Evolutionary conservation across 1,140 invertebrate species (phyloP).

Genomic region (Caenorhabditis remanei): DNA sequence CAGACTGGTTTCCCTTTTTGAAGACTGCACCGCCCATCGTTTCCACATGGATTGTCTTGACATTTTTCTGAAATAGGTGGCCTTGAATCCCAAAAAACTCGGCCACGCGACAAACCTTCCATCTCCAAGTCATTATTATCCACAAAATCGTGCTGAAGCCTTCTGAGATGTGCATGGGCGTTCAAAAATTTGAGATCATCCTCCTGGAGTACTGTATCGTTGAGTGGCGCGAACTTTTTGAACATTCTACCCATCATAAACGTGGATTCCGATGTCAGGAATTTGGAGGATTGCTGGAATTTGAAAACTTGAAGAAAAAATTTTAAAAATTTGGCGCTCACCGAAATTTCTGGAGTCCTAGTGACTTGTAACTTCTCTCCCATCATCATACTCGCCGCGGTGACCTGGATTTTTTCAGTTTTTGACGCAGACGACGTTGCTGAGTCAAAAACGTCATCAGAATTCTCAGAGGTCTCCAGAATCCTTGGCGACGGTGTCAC

Average conservation of each 20-base stretch:
- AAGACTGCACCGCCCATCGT: conserved; percentile 25
- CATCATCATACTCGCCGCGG: conserved; percentile 19
- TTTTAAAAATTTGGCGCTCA: background rate
- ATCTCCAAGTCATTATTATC: conserved; percentile 47
- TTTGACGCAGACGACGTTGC: background rate
- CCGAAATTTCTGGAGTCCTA: background rate
- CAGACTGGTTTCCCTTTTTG: conserved; percentile 7
- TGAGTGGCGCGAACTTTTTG: conserved; percentile 53
- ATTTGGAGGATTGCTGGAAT: conserved; percentile 47
- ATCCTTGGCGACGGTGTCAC: background rate
- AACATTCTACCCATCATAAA: conserved; percentile 51
- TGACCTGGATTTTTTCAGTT: conserved; percentile 20
- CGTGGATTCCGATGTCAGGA: background rate
- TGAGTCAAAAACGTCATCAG: conserved; percentile 36
- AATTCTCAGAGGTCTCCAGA: conserved; percentile 32
- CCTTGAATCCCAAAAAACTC: background rate
- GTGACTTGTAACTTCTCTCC: background rate
- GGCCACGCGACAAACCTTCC: background rate
- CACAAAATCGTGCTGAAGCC: conserved; percentile 58
- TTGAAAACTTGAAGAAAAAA: background rate
- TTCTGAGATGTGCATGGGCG: conserved; percentile 32
- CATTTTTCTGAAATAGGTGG: conserved; percentile 50
- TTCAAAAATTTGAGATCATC: conserved; percentile 60
- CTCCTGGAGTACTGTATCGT: conserved; percentile 26
- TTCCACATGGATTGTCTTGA: conserved; percentile 43